Evolutionary conservation across 2,888 invertebrate genomes (phyloP), one percentile per base, ranked within the genome.

Genomic region (Miltochrista miniata): DNA sequence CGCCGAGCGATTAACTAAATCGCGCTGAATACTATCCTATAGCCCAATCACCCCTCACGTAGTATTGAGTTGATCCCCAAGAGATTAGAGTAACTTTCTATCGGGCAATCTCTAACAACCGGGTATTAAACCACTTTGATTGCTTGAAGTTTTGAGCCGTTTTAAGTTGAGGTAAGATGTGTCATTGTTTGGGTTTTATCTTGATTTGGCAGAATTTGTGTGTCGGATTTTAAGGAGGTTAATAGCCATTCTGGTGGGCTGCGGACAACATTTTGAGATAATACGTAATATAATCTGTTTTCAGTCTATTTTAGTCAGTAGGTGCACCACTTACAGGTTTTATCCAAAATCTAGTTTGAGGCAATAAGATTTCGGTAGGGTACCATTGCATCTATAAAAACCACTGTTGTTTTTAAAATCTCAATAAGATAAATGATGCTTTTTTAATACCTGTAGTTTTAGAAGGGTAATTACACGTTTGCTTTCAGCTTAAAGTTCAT

Each of bases 1-100:
- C 70, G 61, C 65, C 56, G 48, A 73, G 76, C 78, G 81, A 82
- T 83, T 83, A 83, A 80, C 72, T 74, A 76, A 81, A 80, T 81
- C 72, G 72, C 61, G 59, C 63, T 65, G 70, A 72, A 76, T 70
- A 64, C 72, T 55, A 65, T 51, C 60, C 72, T 64, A 69, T 68
- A 52, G 66, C 59, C 70, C 74, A 72, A 79, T 79, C 77, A 65
- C 65, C 70, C 76, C 73, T 71, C 80, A 77, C 81, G 77, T 81
- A 71, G 59, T 49, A 50, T 36, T 39, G 53, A 53, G 56, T 67
- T 69, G 70, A 74, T 76, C 76, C 76, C 68, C 68, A 62, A 55
- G 70, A 76, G 76, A 76, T 77, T 76, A 74, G 54, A 40, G 39
- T 59, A 72, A 79, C 78, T 79, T 75, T 75, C 74, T 70, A 70